A percentile compares a stretch with the other conserved stretches of the same genome.
Evolutionary conservation across 2,797 vertebrate genomes (phyloP).

Genomic region (Macrochelys suwanniensis): DNA sequence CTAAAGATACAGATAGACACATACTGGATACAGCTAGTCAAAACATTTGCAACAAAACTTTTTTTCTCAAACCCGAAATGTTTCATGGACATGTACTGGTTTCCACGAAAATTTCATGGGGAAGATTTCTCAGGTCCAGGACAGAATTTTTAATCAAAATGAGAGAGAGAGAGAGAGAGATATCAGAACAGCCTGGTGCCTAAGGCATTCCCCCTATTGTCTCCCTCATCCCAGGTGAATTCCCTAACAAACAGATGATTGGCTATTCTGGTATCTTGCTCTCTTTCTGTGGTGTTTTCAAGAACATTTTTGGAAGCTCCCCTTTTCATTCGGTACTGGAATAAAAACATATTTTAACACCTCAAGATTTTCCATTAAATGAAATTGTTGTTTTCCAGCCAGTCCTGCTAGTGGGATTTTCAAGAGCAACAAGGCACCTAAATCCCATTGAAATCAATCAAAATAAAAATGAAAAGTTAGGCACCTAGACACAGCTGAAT

Average conservation of each 20-base stretch:
- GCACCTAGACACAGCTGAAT: not conserved
- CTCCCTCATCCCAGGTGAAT: not conserved
- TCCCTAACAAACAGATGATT: not conserved
- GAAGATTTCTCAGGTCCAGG: not conserved
- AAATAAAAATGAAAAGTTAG: not conserved
- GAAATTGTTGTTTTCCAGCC: not conserved
- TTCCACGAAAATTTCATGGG: not conserved
- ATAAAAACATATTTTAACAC: constrained; percentile 48
- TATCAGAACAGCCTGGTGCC: not conserved
- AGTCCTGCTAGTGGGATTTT: not conserved
- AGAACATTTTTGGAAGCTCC: constrained; percentile 44
- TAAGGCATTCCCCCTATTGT: not conserved
- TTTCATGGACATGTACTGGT: not conserved
- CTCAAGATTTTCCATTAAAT: constrained; percentile 37
- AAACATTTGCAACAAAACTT: not conserved
- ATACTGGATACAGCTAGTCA: not conserved
- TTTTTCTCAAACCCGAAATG: not conserved
- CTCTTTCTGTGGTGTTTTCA: not conserved
- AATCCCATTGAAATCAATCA: not conserved
- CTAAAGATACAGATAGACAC: not conserved
- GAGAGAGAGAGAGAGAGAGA: not conserved
- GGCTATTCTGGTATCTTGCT: not conserved
- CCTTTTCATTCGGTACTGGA: not conserved
- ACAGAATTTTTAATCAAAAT: constrained; percentile 1
- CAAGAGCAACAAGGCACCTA: not conserved